Base-by-base conservation (phyloP, 2,888 invertebrate species). In the Polyploca ridens region DNA sequence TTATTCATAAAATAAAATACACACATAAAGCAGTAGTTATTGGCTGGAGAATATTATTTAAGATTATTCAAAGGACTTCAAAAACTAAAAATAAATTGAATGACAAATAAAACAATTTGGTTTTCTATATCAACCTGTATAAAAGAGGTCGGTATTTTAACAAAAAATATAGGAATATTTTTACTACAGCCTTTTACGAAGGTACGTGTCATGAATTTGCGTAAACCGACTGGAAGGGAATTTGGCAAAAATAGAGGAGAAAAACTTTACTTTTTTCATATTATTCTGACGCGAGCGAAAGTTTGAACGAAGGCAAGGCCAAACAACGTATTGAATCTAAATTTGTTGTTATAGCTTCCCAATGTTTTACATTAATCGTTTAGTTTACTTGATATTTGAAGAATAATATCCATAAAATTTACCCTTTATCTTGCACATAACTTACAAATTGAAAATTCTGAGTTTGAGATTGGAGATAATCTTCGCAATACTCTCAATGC, bases 141-240 rank as follows among this genome's bases (percentile, higher is more conserved):
- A 19, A 44, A 61, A 61, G 16, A 61, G 41, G 41, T 27, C 27
- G 41, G 19, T 19, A 41, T 61, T 61, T 59, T 59, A 59, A 35
- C 27, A 33, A 41, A 41, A 41, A 41, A 19, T 8, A 41, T 41
- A 13, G 19, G 54, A 54, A 54, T 19, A 54, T 54, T 61, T 41
- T 41, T 41, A 61, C 44, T 61, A 41, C 19, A 72, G 65, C 73
- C 71, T 73, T 74, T 73, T 62, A 49, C 69, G 72, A 62, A 63
- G 69, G 69, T 69, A 76, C 76, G 76, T 76, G 76, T 71, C 68
- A 65, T 66, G 76, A 73, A 75, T 74, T 71, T 68, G 62, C 44
- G 66, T 65, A 69, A 66, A 68, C 61, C 62, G 64, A 64, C 41
- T 33, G 27, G 27, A 72, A 69, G 64, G 66, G 61, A 67, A 65